These are phyloP conservation scores for Euleptes europaea DNA, from an alignment of 2,113 vertebrate genomes.

Conservation along the genomic window DNA sequence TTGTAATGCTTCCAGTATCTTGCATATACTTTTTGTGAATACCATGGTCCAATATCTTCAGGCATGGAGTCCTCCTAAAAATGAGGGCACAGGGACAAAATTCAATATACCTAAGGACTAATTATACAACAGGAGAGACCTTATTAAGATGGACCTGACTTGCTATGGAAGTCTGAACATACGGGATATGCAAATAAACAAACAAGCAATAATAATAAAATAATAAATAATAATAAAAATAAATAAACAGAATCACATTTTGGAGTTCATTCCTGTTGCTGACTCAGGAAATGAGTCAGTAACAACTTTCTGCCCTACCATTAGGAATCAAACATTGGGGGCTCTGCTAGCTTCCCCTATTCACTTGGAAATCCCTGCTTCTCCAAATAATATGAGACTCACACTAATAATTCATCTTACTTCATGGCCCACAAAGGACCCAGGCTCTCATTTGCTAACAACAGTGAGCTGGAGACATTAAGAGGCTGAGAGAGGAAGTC, in stretches of 20 bases:
- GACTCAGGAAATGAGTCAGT: neutral
- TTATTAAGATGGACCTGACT: neutral
- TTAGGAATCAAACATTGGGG: neutral
- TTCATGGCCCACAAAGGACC: neutral
- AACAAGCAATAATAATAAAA: no score
- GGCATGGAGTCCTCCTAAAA: conserved; percentile 49
- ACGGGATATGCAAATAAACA: neutral
- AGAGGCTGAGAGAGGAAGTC: neutral
- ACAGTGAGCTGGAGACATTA: neutral
- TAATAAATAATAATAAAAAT: no score
- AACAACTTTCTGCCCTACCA: neutral
- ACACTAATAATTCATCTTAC: neutral
- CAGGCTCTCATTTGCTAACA: neutral
- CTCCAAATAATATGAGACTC: neutral
- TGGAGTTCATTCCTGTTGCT: neutral
- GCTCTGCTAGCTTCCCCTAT: neutral
- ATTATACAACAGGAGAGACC: neutral
- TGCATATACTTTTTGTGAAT: conserved; percentile 75
- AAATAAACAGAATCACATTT: neutral
- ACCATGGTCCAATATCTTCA: conserved; percentile 70
- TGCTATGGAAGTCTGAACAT: neutral
- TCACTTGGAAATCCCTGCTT: neutral
- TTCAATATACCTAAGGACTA: neutral
- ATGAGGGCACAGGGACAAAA: neutral
- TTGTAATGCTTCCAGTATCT: conserved; percentile 93